These are phyloP conservation scores for Fistularia tabacaria DNA, from an alignment of 2,797 vertebrate genomes.

Conservation along the genomic window DNA sequence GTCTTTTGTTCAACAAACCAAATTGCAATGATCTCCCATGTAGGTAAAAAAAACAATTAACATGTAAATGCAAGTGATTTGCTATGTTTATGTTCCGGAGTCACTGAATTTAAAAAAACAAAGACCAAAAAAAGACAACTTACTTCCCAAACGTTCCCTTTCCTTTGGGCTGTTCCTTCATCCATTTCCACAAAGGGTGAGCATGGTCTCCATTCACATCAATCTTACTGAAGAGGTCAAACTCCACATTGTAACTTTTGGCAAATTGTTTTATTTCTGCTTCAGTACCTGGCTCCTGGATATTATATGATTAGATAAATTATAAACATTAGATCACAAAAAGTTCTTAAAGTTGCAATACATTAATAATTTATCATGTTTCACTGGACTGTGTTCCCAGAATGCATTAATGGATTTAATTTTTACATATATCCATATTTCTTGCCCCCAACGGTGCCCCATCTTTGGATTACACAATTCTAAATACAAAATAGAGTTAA, in stretches of 20 bases:
- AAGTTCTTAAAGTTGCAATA: no score
- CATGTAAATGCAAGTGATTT: neutral
- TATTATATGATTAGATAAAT: no score
- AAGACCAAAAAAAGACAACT: constrained; percentile 26
- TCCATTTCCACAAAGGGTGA: constrained; percentile 95
- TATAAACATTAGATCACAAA: no score
- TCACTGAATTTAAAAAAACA: neutral
- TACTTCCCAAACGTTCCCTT: constrained; percentile 85
- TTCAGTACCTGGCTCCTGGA: constrained; percentile 87
- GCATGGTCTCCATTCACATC: constrained; percentile 90
- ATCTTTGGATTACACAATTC: neutral
- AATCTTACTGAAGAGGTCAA: constrained; percentile 92
- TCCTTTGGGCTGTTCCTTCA: constrained; percentile 94
- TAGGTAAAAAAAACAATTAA: no score
- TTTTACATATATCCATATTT: no score
- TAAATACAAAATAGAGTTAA: no score
- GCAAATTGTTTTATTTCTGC: constrained; percentile 88
- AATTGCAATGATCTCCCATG: no score
- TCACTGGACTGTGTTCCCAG: no score
- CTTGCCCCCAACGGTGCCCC: neutral
- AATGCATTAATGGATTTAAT: no score
- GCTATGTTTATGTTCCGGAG: neutral
- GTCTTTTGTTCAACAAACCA: no score
- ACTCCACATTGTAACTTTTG: constrained; percentile 81
- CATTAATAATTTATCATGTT: no score